Conservation (phyloP, 2,888 invertebrate species). For the Danaus chrysippus region DNA sequence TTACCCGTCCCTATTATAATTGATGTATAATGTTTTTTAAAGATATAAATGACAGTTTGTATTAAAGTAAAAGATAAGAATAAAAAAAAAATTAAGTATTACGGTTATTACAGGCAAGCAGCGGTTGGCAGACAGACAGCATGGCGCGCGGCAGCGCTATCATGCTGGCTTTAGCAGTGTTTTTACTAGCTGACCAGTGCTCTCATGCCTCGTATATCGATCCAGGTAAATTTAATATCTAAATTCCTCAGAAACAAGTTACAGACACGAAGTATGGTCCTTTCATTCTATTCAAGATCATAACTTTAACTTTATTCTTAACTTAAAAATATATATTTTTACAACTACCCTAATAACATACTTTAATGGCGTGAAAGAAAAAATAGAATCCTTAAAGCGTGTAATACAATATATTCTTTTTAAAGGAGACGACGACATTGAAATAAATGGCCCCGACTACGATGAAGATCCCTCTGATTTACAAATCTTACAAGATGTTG, state of each 20-base stretch:
- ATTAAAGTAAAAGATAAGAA: no score
- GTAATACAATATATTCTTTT: slow-evolving; percentile 7
- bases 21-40: no score
- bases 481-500: slow-evolving; percentile 82
- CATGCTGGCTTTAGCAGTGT: slow-evolving; percentile 69
- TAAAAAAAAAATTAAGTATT: background rate
- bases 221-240: slow-evolving; percentile 46
- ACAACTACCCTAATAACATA: no score
- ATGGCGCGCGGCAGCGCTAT: slow-evolving; percentile 75
- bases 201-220: slow-evolving; percentile 68
- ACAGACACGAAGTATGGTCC: no score
- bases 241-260: no score
- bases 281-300: no score
- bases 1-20: no score
- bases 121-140: slow-evolving; percentile 59
- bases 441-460: slow-evolving; percentile 76
- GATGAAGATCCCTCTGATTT: slow-evolving; percentile 83
- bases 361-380: no score
- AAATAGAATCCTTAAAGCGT: background rate
- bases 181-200: slow-evolving; percentile 66
- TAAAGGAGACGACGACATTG: slow-evolving; percentile 73
- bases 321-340: no score
- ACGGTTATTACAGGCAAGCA: slow-evolving; percentile 38
- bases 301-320: no score
- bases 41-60: no score